Evolutionary conservation across 2,113 vertebrate species (phyloP), one percentile per base, ranked within the genome.

Genomic region (Clupea harengus): DNA sequence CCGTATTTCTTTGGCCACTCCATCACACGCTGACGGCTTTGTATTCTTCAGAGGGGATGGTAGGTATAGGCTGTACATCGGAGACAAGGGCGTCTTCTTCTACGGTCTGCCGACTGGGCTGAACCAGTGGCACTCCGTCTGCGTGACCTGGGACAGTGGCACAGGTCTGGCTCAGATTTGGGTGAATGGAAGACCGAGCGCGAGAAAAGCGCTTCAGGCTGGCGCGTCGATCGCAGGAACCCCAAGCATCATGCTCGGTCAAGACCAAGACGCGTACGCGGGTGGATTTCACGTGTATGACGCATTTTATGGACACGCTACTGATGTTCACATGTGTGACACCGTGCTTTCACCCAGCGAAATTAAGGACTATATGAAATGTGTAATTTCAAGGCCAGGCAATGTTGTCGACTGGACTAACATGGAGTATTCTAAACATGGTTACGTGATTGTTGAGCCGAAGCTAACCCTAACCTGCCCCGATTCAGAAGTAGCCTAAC

Each of bases 81-180:
- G 3, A 7, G 47, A 22, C 3, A 7, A 20, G 6, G 22, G 0
- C 13, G 11, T 46, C 2, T 0, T n/a, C 11, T 87, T 85, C 44
- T 10, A 1, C 10, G 72, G 86, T 57, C 32, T 89, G 49, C 25
- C 39, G 18, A 83, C 84, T 44, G 45, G 82, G 20, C 7, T 25
- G 4, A 86, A 86, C 13, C 39, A 52, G 28, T 89, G 86, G 88
- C 83, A 87, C 85, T 90, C 89, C 3, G n/a, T 87, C 3, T 90
- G 89, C 4, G 82, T 46, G 28, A 90, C 88, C n/a, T 90, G 89
- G 89, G 83, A 89, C 0, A 57, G 57, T 1, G 20, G 9, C 9
- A 90, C 86, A 8, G 86, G 89, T 11, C 10, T 90, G 9, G 22
- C 22, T 44, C 89, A 90, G 88, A 5, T 87, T 49, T 90, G 89